phyloP scores from a whole-genome alignment of 2,888 invertebrate species.

The Timema cristinae region DNA sequence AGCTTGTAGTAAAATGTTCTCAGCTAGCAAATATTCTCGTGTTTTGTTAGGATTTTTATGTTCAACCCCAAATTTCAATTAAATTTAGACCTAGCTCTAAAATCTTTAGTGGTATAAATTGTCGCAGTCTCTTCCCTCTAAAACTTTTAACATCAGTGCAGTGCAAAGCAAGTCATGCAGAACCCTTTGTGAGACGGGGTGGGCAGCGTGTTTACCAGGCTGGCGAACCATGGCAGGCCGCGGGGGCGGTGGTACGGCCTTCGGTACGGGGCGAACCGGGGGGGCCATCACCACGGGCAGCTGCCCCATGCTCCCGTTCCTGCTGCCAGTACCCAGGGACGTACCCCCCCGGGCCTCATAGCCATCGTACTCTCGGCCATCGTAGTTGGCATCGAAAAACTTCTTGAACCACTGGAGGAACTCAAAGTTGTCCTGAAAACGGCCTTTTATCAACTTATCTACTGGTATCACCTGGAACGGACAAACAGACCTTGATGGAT shows the following conservation, averaged over 20 bases:
- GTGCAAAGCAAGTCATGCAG: no score
- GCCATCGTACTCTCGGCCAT: conserved; percentile 94
- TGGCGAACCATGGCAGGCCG: conserved; percentile 30
- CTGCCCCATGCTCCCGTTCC: conserved; percentile 48
- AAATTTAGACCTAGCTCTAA: no score
- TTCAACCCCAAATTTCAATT: no score
- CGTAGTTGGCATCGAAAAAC: conserved; percentile 99
- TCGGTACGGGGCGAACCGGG: conserved; percentile 35
- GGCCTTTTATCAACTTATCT: conserved; percentile 97
- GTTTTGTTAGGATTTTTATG: no score
- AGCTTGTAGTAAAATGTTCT: no score
- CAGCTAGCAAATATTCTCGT: no score
- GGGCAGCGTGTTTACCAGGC: conserved; percentile 27
- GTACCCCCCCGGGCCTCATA: conserved; percentile 81
- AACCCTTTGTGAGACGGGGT: no score
- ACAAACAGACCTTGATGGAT: conserved; percentile 23
- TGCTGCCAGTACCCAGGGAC: conserved; percentile 60
- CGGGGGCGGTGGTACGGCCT: conserved; percentile 23
- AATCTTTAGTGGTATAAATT: no score
- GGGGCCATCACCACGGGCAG: conserved; percentile 39
- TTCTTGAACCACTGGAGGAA: conserved; percentile 99
- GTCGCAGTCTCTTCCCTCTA: no score
- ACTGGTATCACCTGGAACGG: conserved; percentile 91
- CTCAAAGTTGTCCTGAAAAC: conserved; percentile 99
- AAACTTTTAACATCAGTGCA: no score